A percentile compares a stretch with the other conserved stretches of the same genome.
Evolutionary conservation across 1,140 invertebrate genomes (phyloP).

Genomic region (Nephotettix cincticeps): DNA sequence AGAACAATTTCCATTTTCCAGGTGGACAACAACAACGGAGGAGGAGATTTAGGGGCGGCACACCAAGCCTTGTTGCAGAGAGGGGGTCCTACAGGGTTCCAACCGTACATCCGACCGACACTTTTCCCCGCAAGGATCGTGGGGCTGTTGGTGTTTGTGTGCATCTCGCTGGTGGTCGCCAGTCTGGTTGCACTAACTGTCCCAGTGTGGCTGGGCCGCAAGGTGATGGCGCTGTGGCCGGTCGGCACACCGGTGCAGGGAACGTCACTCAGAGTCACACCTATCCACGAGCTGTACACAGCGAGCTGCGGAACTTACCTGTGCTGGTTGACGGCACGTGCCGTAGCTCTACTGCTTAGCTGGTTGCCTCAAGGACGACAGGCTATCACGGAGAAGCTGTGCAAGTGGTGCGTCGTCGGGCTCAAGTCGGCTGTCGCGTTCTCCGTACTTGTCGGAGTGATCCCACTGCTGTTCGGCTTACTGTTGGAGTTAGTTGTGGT

Average conservation of each 20-base stretch:
- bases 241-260: conserved; percentile 52
- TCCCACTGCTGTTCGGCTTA: conserved; percentile 90
- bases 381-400: conserved; percentile 32
- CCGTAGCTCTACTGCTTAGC: conserved; percentile 72
- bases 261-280: conserved; percentile 46
- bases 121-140: conserved; percentile 79
- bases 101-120: conserved; percentile 82
- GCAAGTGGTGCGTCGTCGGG: conserved; percentile 54
- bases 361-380: conserved; percentile 82
- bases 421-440: conserved; percentile 70
- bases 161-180: conserved; percentile 77
- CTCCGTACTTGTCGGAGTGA: conserved; percentile 80
- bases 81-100: conserved; percentile 76
- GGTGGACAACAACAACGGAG: conserved; percentile 16
- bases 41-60: conserved; percentile 70
- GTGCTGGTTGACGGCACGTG: conserved; percentile 84
- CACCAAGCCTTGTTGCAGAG: conserved; percentile 79
- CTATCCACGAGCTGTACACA: conserved; percentile 93
- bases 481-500: conserved; percentile 90
- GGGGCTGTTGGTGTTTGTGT: conserved; percentile 76
- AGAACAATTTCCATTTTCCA: conserved; percentile 39
- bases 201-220: conserved; percentile 86
- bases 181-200: conserved; percentile 83
- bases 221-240: conserved; percentile 84
- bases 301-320: conserved; percentile 91